phyloP scores from a whole-genome alignment of 1,140 invertebrate genomes.

The Euborellia annulipes region DNA sequence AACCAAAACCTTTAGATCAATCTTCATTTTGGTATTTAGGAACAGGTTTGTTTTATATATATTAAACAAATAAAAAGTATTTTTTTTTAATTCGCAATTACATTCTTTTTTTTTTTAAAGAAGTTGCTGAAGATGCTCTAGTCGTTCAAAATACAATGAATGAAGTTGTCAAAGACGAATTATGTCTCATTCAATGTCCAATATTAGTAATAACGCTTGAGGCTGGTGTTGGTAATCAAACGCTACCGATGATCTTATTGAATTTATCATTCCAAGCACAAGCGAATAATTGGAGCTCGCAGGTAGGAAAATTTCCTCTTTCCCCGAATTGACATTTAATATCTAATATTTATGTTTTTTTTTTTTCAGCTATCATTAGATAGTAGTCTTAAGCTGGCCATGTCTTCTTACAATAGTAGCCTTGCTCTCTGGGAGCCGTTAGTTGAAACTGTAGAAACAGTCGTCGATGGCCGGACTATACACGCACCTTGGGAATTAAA shows the following conservation, averaged over 20 bases:
- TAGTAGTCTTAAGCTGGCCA: conserved; percentile 55
- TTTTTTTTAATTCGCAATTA: too few relatives aligned
- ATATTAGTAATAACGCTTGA: conserved; percentile 71
- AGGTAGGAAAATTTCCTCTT: conserved; percentile 40
- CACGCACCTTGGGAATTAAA: conserved; percentile 70
- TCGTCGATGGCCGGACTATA: conserved; percentile 31
- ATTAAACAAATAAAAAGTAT: too few relatives aligned
- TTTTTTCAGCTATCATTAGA: conserved; percentile 45
- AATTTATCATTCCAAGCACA: conserved; percentile 63
- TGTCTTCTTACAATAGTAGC: conserved; percentile 89
- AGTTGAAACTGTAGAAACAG: conserved; percentile 72
- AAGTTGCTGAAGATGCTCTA: conserved; percentile 42
- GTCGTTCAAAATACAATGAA: too few relatives aligned
- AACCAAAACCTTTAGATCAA: too few relatives aligned
- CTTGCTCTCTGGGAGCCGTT: conserved; percentile 92
- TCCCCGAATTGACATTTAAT: too few relatives aligned
- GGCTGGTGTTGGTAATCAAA: conserved; percentile 72
- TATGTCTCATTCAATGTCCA: conserved; percentile 52
- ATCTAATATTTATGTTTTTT: too few relatives aligned
- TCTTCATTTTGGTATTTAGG: too few relatives aligned
- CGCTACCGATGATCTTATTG: conserved; percentile 73
- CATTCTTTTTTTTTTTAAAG: too few relatives aligned
- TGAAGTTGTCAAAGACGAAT: too few relatives aligned
- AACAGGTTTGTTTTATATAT: too few relatives aligned
- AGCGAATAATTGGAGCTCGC: conserved; percentile 71